Base-by-base conservation (phyloP, 2,113 vertebrate genomes). In the Mirza zaza region DNA sequence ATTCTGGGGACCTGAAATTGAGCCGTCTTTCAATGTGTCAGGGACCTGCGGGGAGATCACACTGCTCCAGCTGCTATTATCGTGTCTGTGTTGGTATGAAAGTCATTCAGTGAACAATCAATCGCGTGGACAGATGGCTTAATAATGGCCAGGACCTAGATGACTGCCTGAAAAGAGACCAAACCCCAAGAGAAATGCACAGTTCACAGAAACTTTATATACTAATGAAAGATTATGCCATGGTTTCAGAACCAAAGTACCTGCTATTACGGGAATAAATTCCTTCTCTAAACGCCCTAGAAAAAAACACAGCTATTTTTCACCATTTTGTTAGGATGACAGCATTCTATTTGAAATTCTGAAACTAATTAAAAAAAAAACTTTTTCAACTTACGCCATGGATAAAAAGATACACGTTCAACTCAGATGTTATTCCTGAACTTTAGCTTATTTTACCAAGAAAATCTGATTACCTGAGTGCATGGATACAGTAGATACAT, bases 401-500 rank as follows among this genome's bases (percentile, higher is more conserved):
- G 36, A 80, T 57, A 95, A 84, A 82, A 97, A 52, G 25, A 27
- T 20, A 42, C 7, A 71, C 1, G 25, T 8, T 90, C 48, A 52
- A 87, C 18, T 90, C n/a, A 92, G 63, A 50, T 29, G n/a, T 61
- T 27, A 90, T 67, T 92, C 57, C 32, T 57, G 92, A 88, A 68
- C 5, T 76, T n/a, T n/a, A n/a, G 34, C n/a, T 48, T 50, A 86
- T 89, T 91, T 52, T 42, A 91, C 15, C 39, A 96, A 48, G 61
- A 76, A 73, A 75, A 32, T 14, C 52, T 21, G 20, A 80, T 98
- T 99, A 99, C 99, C 99, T 99, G 98, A 99, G 99, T 0, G 99
- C 99, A 3, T 99, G 99, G 92, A 99, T 99, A 76, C 99, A 99
- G 98, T 99, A 99, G 98, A 99, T 99, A 96, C 99, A 99, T 92